Evolutionary conservation across 2,113 vertebrate species (phyloP).

Genomic region (Passer montanus): DNA sequence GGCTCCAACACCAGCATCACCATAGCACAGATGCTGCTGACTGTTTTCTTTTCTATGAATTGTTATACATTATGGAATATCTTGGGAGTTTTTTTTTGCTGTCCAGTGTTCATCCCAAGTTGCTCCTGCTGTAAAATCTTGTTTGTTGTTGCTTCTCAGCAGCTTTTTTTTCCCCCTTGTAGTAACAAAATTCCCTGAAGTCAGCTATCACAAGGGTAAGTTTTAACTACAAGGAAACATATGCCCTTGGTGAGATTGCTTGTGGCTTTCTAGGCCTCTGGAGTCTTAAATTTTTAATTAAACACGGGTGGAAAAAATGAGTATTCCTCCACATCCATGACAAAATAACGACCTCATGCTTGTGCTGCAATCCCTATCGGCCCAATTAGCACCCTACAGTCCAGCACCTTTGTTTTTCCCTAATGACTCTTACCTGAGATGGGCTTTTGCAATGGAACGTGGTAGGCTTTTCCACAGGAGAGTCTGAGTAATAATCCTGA

Average conservation of each 20-base stretch:
- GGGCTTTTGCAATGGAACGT: neutral
- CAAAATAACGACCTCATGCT: neutral
- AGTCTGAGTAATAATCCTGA: neutral
- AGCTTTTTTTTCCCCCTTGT: neutral
- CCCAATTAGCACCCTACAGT: neutral
- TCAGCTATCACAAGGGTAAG: neutral
- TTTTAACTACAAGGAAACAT: neutral
- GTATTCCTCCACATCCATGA: neutral
- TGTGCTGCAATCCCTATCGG: neutral
- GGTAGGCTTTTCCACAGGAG: neutral
- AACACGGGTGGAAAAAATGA: neutral
- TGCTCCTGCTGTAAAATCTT: constrained; percentile 12
- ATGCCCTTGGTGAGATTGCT: neutral
- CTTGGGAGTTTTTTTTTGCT: neutral
- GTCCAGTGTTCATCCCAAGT: neutral
- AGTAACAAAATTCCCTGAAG: neutral
- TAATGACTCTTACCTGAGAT: neutral
- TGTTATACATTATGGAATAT: neutral
- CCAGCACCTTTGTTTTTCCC: neutral
- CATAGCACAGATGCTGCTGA: neutral
- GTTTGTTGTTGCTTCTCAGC: neutral
- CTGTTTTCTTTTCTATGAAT: neutral
- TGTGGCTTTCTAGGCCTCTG: neutral
- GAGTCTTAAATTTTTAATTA: neutral
- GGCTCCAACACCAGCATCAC: neutral